Evolutionary conservation across 2,113 vertebrate species (phyloP).

Genomic region (Phycodurus eques): DNA sequence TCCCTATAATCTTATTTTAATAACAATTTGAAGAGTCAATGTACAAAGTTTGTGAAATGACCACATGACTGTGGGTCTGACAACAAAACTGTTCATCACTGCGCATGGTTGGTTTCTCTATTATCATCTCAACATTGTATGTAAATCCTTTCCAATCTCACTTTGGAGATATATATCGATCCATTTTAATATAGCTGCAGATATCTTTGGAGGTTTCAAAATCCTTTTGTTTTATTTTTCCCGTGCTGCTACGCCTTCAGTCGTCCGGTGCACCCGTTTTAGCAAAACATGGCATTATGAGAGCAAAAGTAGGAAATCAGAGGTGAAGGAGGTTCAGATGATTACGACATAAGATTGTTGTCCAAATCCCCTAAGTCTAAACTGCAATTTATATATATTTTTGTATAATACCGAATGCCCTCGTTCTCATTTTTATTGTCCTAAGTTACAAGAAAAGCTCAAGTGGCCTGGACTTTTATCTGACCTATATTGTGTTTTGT

Average conservation of each 20-base stretch:
- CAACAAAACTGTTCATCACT: background rate
- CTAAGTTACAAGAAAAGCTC: background rate
- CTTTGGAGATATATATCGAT: background rate
- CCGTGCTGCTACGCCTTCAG: background rate
- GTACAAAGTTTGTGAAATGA: background rate
- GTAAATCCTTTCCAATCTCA: background rate
- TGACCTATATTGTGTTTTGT: constrained; percentile 10
- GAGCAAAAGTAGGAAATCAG: background rate
- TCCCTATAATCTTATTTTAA: background rate
- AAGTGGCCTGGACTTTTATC: background rate
- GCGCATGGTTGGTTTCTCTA: background rate
- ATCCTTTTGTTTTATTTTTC: background rate
- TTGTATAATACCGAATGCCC: background rate
- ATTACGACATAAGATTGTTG: background rate
- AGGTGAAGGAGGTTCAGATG: background rate
- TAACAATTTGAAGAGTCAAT: background rate
- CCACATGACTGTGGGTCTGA: background rate
- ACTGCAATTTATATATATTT: background rate
- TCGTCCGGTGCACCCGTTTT: too few species aligned
- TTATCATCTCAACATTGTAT: background rate
- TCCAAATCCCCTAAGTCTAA: background rate
- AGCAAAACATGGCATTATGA: background rate
- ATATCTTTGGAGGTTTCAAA: background rate
- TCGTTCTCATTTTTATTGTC: background rate
- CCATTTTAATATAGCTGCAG: background rate